These are phyloP conservation scores for Scrobipalpa atriplicella DNA, from an alignment of 2,888 invertebrate species.

Conservation along the genomic window DNA sequence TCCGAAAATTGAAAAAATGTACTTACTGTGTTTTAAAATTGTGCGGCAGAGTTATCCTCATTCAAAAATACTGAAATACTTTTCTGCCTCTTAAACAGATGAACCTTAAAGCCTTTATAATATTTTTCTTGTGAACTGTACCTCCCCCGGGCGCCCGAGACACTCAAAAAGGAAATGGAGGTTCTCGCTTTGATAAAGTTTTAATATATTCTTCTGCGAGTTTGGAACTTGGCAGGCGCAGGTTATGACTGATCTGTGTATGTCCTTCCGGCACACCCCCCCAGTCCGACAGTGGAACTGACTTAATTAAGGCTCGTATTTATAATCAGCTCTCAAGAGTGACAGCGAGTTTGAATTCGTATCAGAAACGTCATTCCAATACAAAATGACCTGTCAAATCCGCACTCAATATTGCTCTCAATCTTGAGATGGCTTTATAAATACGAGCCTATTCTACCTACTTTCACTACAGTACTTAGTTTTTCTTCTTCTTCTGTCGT, in stretches of 20 bases:
- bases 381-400: too few relatives aligned
- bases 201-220: slow-evolving; percentile 80
- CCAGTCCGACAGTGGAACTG: not conserved
- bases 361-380: too few relatives aligned
- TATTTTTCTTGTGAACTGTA: slow-evolving; percentile 4
- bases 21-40: too few relatives aligned
- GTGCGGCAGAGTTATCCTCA: too few relatives aligned
- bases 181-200: slow-evolving; percentile 79
- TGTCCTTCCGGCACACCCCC: slow-evolving; percentile 12
- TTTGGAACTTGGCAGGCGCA: slow-evolving; percentile 65
- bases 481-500: too few relatives aligned
- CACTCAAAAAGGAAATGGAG: slow-evolving; percentile 70
- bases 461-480: too few relatives aligned
- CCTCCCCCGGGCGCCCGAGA: slow-evolving; percentile 40
- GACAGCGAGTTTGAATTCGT: too few relatives aligned
- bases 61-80: not conserved
- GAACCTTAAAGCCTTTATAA: not conserved
- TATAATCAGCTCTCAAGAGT: too few relatives aligned
- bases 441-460: too few relatives aligned
- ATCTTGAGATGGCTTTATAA: too few relatives aligned
- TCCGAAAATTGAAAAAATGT: too few relatives aligned
- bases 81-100: not conserved
- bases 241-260: slow-evolving; percentile 59
- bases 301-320: slow-evolving; percentile 7
- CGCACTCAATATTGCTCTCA: too few relatives aligned